Evolutionary conservation across 1,140 invertebrate species (phyloP).

Genomic region (Leptonema lineaticorne): DNA sequence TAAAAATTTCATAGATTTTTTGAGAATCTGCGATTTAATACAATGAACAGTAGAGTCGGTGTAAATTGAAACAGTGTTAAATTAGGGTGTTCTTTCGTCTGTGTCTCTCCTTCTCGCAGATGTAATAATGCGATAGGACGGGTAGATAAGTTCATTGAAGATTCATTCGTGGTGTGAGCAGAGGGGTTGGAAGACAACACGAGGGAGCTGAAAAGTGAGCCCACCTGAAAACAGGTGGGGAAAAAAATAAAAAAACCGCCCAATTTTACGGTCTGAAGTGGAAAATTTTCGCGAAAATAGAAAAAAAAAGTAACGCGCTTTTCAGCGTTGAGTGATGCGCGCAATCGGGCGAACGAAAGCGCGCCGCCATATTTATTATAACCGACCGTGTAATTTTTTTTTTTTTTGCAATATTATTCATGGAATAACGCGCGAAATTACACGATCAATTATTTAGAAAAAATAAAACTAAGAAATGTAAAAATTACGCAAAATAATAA

Average conservation of each 20-base stretch:
- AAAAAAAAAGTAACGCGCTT: neutral
- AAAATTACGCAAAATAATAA: neutral
- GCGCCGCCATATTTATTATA: slow-evolving; percentile 4
- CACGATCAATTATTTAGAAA: neutral
- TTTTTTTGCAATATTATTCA: neutral
- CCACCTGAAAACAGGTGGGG: neutral
- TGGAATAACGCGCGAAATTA: neutral
- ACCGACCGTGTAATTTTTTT: slow-evolving; percentile 3
- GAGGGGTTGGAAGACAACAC: neutral
- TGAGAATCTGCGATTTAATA: neutral
- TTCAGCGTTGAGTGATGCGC: slow-evolving; percentile 14
- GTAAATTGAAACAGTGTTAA: slow-evolving; percentile 43
- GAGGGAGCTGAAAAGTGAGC: neutral
- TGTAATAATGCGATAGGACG: slow-evolving; percentile 34
- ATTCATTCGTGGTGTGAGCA: slow-evolving; percentile 18
- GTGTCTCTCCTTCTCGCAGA: slow-evolving; percentile 34
- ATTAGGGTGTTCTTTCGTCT: slow-evolving; percentile 32
- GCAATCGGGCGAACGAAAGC: slow-evolving; percentile 3
- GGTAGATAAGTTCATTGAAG: slow-evolving; percentile 34
- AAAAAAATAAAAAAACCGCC: neutral
- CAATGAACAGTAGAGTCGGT: slow-evolving; percentile 20
- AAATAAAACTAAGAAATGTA: neutral
- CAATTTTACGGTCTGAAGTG: slow-evolving; percentile 6
- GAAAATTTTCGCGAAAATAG: slow-evolving; percentile 3
- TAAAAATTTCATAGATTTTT: neutral